phyloP scores from a whole-genome alignment of 2,113 vertebrate genomes.

The Microcebus lehilahytsara region DNA sequence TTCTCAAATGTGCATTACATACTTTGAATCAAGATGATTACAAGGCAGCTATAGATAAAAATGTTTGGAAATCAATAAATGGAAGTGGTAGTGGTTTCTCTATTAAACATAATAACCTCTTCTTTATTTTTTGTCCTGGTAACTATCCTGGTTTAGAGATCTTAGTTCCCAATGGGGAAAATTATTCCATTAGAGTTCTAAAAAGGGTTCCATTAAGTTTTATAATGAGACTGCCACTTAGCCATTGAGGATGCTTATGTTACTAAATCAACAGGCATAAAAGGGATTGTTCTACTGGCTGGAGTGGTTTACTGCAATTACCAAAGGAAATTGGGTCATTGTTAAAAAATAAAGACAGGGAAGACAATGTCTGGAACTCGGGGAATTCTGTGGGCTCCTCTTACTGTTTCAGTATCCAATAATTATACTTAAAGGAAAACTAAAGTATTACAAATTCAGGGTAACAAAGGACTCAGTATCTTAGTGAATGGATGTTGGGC shows the following conservation, averaged over 20 bases:
- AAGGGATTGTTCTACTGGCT: not conserved
- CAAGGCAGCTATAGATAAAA: not conserved
- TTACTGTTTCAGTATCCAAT: not conserved
- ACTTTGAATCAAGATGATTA: not conserved
- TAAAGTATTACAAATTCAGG: not conserved
- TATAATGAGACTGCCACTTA: not conserved
- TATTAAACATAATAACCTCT: not conserved
- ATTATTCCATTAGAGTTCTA: not conserved
- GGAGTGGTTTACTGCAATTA: not conserved
- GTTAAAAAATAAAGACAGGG: not conserved
- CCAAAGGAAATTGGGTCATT: not conserved
- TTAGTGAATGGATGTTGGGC: not conserved
- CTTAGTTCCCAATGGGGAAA: not conserved
- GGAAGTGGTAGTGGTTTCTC: not conserved
- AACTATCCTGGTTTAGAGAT: not conserved
- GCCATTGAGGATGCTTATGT: not conserved
- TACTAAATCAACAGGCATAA: not conserved
- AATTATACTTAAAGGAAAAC: not conserved
- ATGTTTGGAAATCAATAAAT: not conserved
- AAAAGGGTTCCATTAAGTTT: not conserved
- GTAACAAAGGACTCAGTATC: not conserved
- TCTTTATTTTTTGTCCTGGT: not conserved
- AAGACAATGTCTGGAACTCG: not conserved
- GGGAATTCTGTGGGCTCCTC: not conserved
- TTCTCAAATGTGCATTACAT: not conserved